Base-by-base conservation (phyloP, 2,113 vertebrate species). In the Dermatemys mawii region DNA sequence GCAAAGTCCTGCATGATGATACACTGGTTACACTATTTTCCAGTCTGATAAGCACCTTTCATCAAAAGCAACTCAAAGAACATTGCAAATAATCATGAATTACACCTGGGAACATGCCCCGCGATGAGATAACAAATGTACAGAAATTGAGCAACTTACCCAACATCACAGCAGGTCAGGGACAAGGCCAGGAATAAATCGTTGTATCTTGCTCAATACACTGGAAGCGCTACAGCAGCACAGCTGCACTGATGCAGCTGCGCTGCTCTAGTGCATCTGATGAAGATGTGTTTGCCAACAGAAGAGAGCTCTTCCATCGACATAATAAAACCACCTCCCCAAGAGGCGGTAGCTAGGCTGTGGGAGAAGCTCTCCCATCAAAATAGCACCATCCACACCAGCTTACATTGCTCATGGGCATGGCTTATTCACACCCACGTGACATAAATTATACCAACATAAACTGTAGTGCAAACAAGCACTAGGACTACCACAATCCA, bases 11-110 rank as follows among this genome's bases (percentile, higher is more conserved):
- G 44, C 35, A 12, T 2, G 16, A 11, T 22, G 10, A 73, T 38
- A 26, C 2, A 5, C n/a, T 75, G 3, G 49, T 1, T 1, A 0
- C 1, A 27, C 50, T 12, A 4, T 21, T 26, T 4, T 27, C 19
- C 1, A 0, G 3, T 79, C 73, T 81, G 51, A 67, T 60, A 63
- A 82, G 78, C 2, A 38, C 12, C 22, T n/a, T 81, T 70, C 50
- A 48, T 24, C 41, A 75, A 75, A 75, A 75, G 73, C 70, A 81
- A 73, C 35, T 4, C 54, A 54, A 46, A 13, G 57, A 53, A 16
- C 8, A 27, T 60, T 53, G 10, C 22, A 49, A 70, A 38, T 32
- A n/a, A 84, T 50, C 84, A 70, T 22, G 9, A 70, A 19, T 70
- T 38, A 70, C 2, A 22, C 17, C 11, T 38, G 48, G 44, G 38